Conservation (phyloP, 2,113 vertebrate species). For the Solea solea region DNA sequence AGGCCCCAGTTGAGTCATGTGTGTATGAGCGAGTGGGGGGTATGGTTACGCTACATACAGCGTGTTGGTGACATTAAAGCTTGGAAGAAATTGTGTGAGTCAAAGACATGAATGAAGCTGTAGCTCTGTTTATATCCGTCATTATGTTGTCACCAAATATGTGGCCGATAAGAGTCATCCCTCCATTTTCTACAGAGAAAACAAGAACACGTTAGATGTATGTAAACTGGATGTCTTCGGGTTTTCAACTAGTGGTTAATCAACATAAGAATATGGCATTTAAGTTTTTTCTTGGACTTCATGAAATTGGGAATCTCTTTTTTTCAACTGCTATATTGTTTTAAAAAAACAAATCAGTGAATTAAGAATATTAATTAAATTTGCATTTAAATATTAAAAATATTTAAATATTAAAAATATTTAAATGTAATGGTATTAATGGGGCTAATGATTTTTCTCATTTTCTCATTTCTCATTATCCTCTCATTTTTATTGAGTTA, state of each 20-base stretch:
- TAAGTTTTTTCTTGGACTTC: neutral
- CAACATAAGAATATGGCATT: neutral
- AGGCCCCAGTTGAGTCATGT: constrained; percentile 67
- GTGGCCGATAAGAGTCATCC: no score
- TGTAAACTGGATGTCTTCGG: neutral
- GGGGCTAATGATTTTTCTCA: no score
- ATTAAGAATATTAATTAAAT: no score
- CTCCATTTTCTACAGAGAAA: neutral
- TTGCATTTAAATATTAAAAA: no score
- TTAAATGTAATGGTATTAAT: no score
- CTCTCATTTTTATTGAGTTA: no score
- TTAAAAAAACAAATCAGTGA: no score
- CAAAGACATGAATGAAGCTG: constrained; percentile 43
- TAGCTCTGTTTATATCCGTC: constrained; percentile 23
- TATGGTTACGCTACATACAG: constrained; percentile 50
- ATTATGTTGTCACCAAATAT: neutral
- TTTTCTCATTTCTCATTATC: no score
- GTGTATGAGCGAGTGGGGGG: constrained; percentile 55
- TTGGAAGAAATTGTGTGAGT: constrained; percentile 58
- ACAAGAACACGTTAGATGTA: neutral
- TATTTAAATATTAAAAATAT: no score
- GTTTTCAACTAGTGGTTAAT: neutral
- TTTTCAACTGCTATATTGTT: neutral
- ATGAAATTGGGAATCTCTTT: neutral
- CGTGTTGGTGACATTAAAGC: constrained; percentile 47